Base-by-base conservation (phyloP, 2,888 invertebrate genomes). In the Corythucha ciliata region DNA sequence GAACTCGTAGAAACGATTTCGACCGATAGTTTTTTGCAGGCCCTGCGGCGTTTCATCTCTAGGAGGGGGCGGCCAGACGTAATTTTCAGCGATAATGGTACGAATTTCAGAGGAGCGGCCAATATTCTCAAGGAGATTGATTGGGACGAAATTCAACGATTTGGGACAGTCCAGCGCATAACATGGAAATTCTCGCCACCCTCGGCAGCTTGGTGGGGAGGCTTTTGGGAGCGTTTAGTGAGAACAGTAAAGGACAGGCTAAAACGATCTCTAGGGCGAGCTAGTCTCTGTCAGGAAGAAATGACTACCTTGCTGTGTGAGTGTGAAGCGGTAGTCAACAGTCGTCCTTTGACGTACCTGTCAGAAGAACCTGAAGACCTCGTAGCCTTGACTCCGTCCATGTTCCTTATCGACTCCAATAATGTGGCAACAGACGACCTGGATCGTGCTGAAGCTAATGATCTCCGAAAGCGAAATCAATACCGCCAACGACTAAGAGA, bases 51-150 rank as follows among this genome's bases (percentile, higher is more conserved):
- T 36, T 68, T 69, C 47, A 58, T 66, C 14, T 58, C 63, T 1
- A 51, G 65, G 32, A 52, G 64, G 21, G 65, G 68, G 4, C 52
- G 63, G 21, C 65, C 65, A 0, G 54, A 40, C 8, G 57, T 61
- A 4, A 62, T 69, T 2, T 66, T 62, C 36, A 62, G 62, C 18
- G 69, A 71, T 48, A 69, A 69, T 50, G 67, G 66, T 0, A 63
- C 63, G 0, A 68, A 68, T 54, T 70, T 71, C 56, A 55, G 61
- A 2, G 64, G 67, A 1, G 56, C 64, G 0, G 55, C 58, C 4
- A 68, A 64, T 56, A 63, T 71, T 12, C 71, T 73, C 58, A 69
- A 70, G 56, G 70, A 72, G 63, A 69, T 74, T 1, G 72, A 74
- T 55, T 72, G 72, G 58, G 71, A 69, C 67, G 45, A 40, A 7